Conservation (phyloP, 2,888 invertebrate genomes). For the Drosophila meridionalis region DNA sequence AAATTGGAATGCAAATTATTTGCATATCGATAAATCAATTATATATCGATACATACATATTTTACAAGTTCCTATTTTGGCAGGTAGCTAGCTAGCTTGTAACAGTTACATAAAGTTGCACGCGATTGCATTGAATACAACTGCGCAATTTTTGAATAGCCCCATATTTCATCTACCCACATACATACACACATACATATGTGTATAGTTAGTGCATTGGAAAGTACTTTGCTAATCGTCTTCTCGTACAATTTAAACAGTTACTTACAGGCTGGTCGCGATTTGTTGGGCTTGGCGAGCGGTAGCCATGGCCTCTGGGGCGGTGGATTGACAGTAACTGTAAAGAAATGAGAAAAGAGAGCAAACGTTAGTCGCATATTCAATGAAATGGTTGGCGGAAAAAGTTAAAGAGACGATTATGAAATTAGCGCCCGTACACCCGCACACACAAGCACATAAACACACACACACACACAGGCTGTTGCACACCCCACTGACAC, state of each 20-base stretch:
- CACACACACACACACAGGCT: slow-evolving; percentile 26
- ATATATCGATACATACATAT: not conserved
- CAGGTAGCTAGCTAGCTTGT: not conserved
- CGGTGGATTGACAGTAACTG: slow-evolving; percentile 95
- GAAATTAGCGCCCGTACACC: slow-evolving; percentile 59
- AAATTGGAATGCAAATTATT: not conserved
- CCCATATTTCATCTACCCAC: not conserved
- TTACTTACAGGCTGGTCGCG: slow-evolving; percentile 95
- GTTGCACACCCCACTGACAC: slow-evolving; percentile 41
- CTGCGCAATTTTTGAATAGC: not conserved
- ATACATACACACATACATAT: not conserved
- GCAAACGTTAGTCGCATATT: slow-evolving; percentile 34
- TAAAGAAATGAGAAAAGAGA: slow-evolving; percentile 85
- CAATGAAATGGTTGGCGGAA: slow-evolving; percentile 20
- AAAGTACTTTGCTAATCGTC: not conserved
- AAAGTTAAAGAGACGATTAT: slow-evolving; percentile 46
- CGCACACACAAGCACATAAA: slow-evolving; percentile 23
- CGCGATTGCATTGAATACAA: not conserved
- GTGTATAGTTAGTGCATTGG: not conserved
- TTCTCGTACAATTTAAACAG: not conserved
- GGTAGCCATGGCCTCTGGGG: slow-evolving; percentile 98
- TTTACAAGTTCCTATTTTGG: not conserved
- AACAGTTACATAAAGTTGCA: not conserved
- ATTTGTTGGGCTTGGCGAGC: slow-evolving; percentile 94
- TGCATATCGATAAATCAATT: not conserved